Evolutionary conservation across 1,140 invertebrate genomes (phyloP).

Genomic region (Brachionus asplanchnoidis): DNA sequence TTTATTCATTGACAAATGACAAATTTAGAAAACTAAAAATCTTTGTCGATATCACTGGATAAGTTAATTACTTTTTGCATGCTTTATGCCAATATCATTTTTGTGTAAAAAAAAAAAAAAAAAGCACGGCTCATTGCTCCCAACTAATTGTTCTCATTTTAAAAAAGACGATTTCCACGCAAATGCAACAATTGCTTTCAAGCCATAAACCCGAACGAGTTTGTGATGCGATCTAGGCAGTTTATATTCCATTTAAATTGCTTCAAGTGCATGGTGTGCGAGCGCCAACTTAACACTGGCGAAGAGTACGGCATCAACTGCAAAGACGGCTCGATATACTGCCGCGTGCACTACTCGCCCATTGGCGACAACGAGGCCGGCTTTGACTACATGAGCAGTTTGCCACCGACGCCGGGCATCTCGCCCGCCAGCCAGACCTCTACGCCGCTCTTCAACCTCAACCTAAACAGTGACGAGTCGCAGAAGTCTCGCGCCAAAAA

Average conservation of each 20-base stretch:
- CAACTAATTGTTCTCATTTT: neutral
- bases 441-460: slow-evolving; percentile 61
- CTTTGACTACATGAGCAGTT: slow-evolving; percentile 41
- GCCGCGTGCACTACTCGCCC: slow-evolving; percentile 50
- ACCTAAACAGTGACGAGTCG: slow-evolving; percentile 47
- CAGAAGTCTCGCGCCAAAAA: slow-evolving; percentile 79
- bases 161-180: slow-evolving; percentile 14
- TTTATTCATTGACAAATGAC: too few relatives aligned
- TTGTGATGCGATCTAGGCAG: slow-evolving; percentile 59
- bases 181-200: slow-evolving; percentile 73
- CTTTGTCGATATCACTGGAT: too few relatives aligned
- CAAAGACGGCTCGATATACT: slow-evolving; percentile 57
- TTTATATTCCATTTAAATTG: slow-evolving; percentile 58
- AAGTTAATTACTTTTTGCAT: too few relatives aligned
- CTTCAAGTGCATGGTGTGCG: slow-evolving; percentile 63
- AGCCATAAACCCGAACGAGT: slow-evolving; percentile 74
- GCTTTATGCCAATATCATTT: neutral
- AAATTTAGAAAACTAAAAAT: too few relatives aligned
- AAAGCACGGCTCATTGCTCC: neutral
- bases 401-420: slow-evolving; percentile 57
- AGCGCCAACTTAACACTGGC: slow-evolving; percentile 62
- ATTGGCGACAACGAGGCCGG: neutral
- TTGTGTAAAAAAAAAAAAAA: neutral
- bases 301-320: slow-evolving; percentile 77
- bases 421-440: slow-evolving; percentile 57